phyloP scores from a whole-genome alignment of 2,888 invertebrate species.

The Eupithecia inturbata region DNA sequence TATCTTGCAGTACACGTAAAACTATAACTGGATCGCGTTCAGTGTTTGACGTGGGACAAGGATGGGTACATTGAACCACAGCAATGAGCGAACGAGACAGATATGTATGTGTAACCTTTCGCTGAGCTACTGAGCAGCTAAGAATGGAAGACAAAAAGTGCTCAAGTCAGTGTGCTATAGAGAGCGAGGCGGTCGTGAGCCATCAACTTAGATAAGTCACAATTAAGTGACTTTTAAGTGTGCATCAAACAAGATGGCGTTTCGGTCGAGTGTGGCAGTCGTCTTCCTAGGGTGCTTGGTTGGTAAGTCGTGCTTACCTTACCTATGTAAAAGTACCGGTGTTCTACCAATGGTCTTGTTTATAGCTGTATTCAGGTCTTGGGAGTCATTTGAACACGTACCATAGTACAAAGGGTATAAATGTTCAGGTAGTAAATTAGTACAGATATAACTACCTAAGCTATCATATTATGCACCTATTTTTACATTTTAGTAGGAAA shows the following conservation, averaged over 20 bases:
- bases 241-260: conserved; percentile 70
- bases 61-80: conserved; percentile 51
- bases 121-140: conserved; percentile 69
- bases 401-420: background rate
- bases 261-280: conserved; percentile 64
- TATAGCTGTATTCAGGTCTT: conserved; percentile 10
- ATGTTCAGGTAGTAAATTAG: background rate
- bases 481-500: background rate
- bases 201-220: conserved; percentile 66
- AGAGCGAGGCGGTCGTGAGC: conserved; percentile 74
- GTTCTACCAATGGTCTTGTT: background rate
- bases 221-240: conserved; percentile 67
- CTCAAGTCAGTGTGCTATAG: conserved; percentile 77
- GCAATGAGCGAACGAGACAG: conserved; percentile 59
- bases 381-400: background rate
- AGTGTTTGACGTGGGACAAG: conserved; percentile 54
- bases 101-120: conserved; percentile 72
- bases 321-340: conserved; percentile 7
- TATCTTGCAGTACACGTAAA: conserved; percentile 75
- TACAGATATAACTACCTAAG: background rate
- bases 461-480: background rate
- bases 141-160: conserved; percentile 77
- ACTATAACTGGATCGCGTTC: conserved; percentile 76
- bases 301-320: conserved; percentile 61
- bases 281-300: conserved; percentile 70